phyloP scores from a whole-genome alignment of 2,113 vertebrate species.

The Castor canadensis region DNA sequence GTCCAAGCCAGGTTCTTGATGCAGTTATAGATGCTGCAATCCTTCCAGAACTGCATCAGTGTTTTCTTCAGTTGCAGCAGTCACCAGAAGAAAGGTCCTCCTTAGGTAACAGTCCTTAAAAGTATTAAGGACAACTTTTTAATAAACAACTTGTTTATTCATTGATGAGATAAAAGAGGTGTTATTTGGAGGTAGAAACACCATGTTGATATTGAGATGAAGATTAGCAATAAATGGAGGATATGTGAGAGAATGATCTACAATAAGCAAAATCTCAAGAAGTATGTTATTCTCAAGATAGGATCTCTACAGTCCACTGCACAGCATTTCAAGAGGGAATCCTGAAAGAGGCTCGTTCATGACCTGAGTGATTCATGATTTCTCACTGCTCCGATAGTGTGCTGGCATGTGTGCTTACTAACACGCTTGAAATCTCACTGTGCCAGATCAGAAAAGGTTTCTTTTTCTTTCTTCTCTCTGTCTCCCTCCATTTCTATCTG shows the following conservation, averaged over 20 bases:
- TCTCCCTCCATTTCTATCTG: too few species aligned
- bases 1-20: too few species aligned
- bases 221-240: neutral
- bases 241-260: neutral
- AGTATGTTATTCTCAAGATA: neutral
- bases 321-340: neutral
- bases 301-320: neutral
- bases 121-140: too few species aligned
- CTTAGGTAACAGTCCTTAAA: neutral
- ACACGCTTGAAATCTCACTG: neutral
- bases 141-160: neutral
- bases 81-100: neutral
- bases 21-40: too few species aligned
- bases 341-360: too few species aligned
- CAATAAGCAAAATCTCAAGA: neutral
- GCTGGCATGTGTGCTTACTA: neutral
- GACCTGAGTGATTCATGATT: neutral
- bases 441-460: neutral
- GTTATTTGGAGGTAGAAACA: neutral
- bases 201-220: neutral
- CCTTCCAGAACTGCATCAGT: too few species aligned
- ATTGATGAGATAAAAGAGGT: neutral
- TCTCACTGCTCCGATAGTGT: too few species aligned
- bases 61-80: neutral
- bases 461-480: too few species aligned